phyloP scores from a whole-genome alignment of 2,888 invertebrate genomes.

The Rutpela maculata region DNA sequence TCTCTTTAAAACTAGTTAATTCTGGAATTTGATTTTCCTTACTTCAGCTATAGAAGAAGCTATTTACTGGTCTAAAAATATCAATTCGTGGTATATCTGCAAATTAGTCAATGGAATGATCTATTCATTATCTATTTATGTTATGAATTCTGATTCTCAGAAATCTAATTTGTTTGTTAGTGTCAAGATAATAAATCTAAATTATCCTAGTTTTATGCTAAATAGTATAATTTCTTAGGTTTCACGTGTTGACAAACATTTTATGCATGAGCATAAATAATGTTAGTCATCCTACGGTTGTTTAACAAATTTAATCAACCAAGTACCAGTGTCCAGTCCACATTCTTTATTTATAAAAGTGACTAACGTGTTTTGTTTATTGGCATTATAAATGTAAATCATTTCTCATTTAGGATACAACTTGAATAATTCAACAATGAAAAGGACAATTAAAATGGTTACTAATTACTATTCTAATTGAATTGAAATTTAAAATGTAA shows the following conservation, averaged over 20 bases:
- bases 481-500: no score
- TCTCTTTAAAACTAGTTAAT: no score
- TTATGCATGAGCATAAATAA: background rate
- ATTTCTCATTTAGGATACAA: background rate
- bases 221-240: conserved; percentile 18
- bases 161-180: background rate
- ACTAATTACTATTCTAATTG: background rate
- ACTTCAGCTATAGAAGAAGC: no score
- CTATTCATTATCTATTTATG: no score
- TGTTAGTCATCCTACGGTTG: conserved; percentile 21
- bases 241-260: background rate
- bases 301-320: conserved; percentile 1
- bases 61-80: no score
- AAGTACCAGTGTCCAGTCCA: conserved; percentile 15
- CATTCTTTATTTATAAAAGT: conserved; percentile 13
- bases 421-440: background rate
- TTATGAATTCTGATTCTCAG: background rate
- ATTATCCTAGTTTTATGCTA: background rate
- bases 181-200: background rate
- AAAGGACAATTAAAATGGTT: background rate
- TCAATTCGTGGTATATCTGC: no score
- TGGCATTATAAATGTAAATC: conserved; percentile 3
- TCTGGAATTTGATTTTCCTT: no score
- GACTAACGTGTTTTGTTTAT: conserved; percentile 16
- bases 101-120: no score